Conservation (phyloP, 2,113 vertebrate genomes). For the Urocynchramus pylzowi region DNA sequence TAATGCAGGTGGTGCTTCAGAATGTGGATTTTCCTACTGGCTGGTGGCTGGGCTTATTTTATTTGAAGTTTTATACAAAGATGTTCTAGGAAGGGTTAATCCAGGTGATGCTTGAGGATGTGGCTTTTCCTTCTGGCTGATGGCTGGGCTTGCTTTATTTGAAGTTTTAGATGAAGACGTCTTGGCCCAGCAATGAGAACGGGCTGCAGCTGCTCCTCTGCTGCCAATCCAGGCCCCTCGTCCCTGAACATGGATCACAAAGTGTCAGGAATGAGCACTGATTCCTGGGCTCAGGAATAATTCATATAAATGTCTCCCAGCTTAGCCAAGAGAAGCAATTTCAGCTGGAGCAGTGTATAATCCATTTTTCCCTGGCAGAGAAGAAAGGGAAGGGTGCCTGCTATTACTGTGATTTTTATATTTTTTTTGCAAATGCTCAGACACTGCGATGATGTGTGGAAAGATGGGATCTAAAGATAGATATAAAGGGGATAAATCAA, state of each 20-base stretch:
- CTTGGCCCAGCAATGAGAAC: background rate
- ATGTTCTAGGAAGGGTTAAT: background rate
- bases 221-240: background rate
- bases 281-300: background rate
- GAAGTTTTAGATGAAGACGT: background rate
- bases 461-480: background rate
- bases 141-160: background rate
- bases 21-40: too few species aligned
- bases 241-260: background rate
- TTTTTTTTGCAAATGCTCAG: background rate
- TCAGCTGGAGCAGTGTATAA: background rate
- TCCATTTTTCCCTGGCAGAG: background rate
- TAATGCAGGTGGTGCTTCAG: background rate
- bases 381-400: background rate
- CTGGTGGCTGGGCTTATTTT: background rate
- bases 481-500: background rate
- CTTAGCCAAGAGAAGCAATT: conserved; percentile 19
- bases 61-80: rapidly evolving
- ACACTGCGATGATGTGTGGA: background rate
- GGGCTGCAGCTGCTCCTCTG: background rate
- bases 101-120: background rate
- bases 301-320: background rate
- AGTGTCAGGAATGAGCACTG: background rate
- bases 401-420: background rate
- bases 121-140: background rate